These are phyloP conservation scores for Cyphomyrus discorhynchus DNA, from an alignment of 2,113 vertebrate species.

Conservation along the genomic window DNA sequence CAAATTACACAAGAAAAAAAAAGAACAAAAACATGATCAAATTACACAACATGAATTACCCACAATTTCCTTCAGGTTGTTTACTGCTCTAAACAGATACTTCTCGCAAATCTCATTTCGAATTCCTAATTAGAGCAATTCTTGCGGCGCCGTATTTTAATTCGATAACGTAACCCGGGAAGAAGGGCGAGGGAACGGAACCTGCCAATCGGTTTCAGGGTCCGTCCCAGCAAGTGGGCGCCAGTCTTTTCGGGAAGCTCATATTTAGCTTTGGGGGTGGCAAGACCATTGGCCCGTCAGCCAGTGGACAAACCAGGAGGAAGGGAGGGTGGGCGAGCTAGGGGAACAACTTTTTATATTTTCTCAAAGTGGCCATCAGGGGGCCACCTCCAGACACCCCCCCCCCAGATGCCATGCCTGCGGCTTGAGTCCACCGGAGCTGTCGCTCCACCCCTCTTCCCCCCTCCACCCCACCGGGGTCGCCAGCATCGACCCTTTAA, in stretches of 20 bases:
- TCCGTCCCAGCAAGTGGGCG: background rate
- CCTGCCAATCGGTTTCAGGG: slow-evolving; percentile 2
- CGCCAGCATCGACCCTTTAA: slow-evolving; percentile 31
- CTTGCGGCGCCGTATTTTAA: slow-evolving; percentile 8
- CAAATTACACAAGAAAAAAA: slow-evolving; percentile 15
- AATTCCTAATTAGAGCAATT: slow-evolving; percentile 19
- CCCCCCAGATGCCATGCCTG: background rate
- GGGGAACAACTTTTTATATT: slow-evolving; percentile 18
- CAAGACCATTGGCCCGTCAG: background rate
- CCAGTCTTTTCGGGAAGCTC: background rate
- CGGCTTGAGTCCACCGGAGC: background rate
- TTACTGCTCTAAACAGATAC: slow-evolving; percentile 9
- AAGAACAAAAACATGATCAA: slow-evolving; percentile 12
- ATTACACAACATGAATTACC: slow-evolving; percentile 11
- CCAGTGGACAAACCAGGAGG: background rate
- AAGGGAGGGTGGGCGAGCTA: background rate
- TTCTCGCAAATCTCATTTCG: slow-evolving; percentile 18
- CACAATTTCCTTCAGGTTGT: slow-evolving; percentile 6
- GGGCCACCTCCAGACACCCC: slow-evolving; percentile 22
- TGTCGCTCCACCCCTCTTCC: background rate
- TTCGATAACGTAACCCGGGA: background rate
- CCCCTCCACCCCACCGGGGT: slow-evolving; percentile 26
- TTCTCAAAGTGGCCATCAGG: slow-evolving; percentile 23
- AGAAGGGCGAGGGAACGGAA: slow-evolving; percentile 2
- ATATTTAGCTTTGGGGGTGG: slow-evolving; percentile 15